phyloP scores from a whole-genome alignment of 2,113 vertebrate species.

The Dryoscopus gambensis region DNA sequence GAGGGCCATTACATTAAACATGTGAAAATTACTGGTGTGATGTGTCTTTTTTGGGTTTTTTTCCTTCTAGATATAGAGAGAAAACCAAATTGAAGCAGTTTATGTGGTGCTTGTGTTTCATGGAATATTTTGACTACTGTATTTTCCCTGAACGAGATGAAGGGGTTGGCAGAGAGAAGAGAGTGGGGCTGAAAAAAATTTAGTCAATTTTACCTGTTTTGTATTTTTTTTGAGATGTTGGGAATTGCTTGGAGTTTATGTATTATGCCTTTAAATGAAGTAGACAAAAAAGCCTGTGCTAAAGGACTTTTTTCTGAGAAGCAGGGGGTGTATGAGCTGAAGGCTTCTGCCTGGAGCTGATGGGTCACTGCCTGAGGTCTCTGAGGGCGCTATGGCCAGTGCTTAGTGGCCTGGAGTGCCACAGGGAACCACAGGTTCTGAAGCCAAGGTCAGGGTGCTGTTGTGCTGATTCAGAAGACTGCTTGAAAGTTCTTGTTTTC shows the following conservation, averaged over 20 bases:
- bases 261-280: neutral
- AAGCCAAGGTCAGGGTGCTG: neutral
- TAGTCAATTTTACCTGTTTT: neutral
- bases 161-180: neutral
- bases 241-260: neutral
- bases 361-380: neutral
- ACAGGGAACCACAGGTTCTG: neutral
- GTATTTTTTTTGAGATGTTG: neutral
- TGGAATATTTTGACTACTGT: accelerated
- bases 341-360: neutral
- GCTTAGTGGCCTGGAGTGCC: neutral
- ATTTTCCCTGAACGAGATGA: neutral
- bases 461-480: neutral
- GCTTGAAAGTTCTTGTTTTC: neutral
- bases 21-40: neutral
- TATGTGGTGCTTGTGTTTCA: neutral
- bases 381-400: accelerated
- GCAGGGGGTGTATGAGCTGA: neutral
- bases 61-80: neutral
- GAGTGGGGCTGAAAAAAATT: neutral
- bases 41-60: neutral
- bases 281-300: neutral
- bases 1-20: conserved; percentile 33
- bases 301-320: neutral
- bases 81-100: neutral